These are phyloP conservation scores for Halocaridina rubra DNA, from an alignment of 2,888 invertebrate species.

Conservation along the genomic window DNA sequence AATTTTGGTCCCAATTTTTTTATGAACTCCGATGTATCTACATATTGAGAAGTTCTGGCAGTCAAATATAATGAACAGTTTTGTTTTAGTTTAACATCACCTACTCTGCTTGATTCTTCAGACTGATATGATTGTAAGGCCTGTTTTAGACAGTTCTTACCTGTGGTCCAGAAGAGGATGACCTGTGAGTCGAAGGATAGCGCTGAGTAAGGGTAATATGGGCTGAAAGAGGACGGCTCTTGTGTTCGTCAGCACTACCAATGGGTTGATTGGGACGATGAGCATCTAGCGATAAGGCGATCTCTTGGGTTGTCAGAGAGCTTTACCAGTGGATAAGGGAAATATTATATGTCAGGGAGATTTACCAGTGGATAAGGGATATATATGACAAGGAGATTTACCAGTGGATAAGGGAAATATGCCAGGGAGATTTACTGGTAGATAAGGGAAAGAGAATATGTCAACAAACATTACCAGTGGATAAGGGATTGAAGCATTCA, in stretches of 20 bases:
- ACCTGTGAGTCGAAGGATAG: conserved; percentile 40
- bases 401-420: not conserved
- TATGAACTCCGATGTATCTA: too few species aligned
- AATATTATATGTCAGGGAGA: not conserved
- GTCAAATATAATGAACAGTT: too few species aligned
- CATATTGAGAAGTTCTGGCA: too few species aligned
- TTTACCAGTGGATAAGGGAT: not conserved
- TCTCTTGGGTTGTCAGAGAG: not conserved
- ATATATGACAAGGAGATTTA: not conserved
- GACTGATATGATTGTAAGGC: too few species aligned
- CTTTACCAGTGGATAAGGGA: not conserved
- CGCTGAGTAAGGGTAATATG: conserved; percentile 1
- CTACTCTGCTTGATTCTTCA: too few species aligned
- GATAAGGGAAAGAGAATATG: too few species aligned
- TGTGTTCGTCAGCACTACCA: not conserved
- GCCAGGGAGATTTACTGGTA: too few species aligned
- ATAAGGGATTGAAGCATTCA: too few species aligned
- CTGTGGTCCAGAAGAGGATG: conserved; percentile 23
- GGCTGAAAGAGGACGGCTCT: not conserved
- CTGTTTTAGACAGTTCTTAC: too few species aligned
- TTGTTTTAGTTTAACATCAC: too few species aligned
- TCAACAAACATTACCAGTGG: too few species aligned
- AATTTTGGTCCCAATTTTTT: too few species aligned
- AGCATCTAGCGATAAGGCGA: conserved; percentile 2
- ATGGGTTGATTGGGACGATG: not conserved